Evolutionary conservation across 2,888 invertebrate species (phyloP), one percentile per base, ranked within the genome.

Genomic region (Exephanes ischioxanthus): DNA sequence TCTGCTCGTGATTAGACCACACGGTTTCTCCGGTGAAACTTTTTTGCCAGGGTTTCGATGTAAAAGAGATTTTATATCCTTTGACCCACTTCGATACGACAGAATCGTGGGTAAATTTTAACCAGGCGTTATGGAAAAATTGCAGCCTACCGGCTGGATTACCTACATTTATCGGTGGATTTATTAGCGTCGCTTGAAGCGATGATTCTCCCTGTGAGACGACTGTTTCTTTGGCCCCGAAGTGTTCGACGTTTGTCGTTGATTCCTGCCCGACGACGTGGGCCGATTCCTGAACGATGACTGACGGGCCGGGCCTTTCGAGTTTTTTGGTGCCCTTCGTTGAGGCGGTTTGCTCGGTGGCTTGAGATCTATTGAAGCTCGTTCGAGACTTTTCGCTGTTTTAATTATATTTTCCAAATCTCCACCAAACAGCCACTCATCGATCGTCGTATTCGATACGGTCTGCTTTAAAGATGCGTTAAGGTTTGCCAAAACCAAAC

Each of bases 271-370:
- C 68, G 48, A 48, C 48, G 51, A 51, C 68, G 51, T n/a, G n/a
- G 48, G 6, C 11, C 30, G 30, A 26, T 7, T 30, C 70, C 30
- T 70, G 70, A 16, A 51, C 33, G 51, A 16, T 6, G 16, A 16
- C 51, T 45, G 45, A 16, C 48, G 70, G 16, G 61, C 41, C 16
- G 53, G 73, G 67, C 66, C 73, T n/a, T 22, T 72, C 66, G n/a
- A 7, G 85, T 87, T 88, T 87, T 88, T 87, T 26, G 73, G 33
- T 6, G 53, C 45, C n/a, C 30, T 33, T 19, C 30, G 71, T n/a
- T 66, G 30, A 1, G 6, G 26, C 55, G 78, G 68, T 58, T 73
- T 73, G 7, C 48, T 45, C 45, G 78, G 61, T 16, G 77, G 41
- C 26, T 77, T 83, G 5, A 86, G 51, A 11, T 84, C 86, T n/a